Conservation (phyloP, 2,113 vertebrate species). For the Leptodactylus fuscus region DNA sequence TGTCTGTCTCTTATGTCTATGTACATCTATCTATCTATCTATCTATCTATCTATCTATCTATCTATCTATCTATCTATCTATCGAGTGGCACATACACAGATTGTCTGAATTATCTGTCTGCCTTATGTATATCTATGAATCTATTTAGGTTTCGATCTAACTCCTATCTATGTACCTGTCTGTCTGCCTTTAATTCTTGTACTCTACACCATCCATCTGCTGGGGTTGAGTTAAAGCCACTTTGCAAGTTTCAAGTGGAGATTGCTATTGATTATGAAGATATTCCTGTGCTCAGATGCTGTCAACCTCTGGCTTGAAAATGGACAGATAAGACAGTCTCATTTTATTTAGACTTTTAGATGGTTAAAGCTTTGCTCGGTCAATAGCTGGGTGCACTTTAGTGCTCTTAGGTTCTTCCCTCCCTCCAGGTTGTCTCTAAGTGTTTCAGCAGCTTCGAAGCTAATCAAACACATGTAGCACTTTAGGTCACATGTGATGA, state of each 20-base stretch:
- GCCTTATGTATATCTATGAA: no score
- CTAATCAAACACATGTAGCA: not conserved
- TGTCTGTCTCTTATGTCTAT: no score
- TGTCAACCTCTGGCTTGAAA: not conserved
- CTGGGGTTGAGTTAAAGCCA: not conserved
- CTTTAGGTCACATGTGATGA: not conserved
- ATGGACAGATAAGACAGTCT: slow-evolving; percentile 24
- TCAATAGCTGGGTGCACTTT: slow-evolving; percentile 25
- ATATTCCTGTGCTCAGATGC: not conserved
- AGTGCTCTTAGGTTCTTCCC: slow-evolving; percentile 1
- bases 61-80: not conserved
- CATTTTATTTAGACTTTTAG: slow-evolving; percentile 37
- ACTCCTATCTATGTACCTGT: not conserved
- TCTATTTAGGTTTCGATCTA: no score
- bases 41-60: not conserved
- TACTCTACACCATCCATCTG: not conserved
- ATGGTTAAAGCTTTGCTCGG: not conserved
- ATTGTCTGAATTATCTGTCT: no score
- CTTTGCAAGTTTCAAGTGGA: not conserved
- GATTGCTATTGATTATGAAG: slow-evolving; percentile 33
- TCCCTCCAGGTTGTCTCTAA: not conserved
- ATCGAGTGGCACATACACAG: no score
- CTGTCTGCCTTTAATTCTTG: not conserved
- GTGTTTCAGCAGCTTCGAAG: not conserved
- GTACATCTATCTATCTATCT: not conserved